Base-by-base conservation (phyloP, 2,113 vertebrate genomes). In the Buteo buteo region DNA sequence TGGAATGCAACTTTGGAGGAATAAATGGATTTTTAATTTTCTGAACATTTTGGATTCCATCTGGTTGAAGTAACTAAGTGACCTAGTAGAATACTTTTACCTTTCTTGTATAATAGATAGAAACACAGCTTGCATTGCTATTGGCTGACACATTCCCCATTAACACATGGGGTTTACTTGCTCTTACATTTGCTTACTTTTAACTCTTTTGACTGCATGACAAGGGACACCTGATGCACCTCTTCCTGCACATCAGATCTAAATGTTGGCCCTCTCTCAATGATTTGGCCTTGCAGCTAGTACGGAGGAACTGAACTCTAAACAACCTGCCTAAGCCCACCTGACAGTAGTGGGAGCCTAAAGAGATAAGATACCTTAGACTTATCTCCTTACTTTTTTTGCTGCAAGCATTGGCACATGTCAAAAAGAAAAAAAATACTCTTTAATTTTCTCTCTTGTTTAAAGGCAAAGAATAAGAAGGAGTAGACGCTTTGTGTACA, bases 21-120 rank as follows among this genome's bases (percentile, higher is more conserved):
- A 96, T 95, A 96, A 97, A 97, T 93, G 93, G 97, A 91, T 97
- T 96, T 93, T 97, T 97, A 96, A 95, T 96, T 97, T 96, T 97
- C 87, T 94, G 93, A 96, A 94, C 94, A 95, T 97, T 97, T 96
- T 97, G 84, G 78, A 97, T 97, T 97, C 97, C 96, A 97, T 97
- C 91, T 96, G 97, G 82, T 91, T 96, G 94, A 93, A 91, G 93
- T 96, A 96, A 96, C 74, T 65, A 78, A 96, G 82, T 96, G 95
- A 95, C 94, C 87, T 91, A 95, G 84, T 95, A 77, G 86, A 90
- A 90, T 91, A 74, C 78, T 95, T 96, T 83, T 93, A 90, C 93
- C 87, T 95, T 90, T 86, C 90, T 44, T 73, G 79, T 93, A 40
- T 77, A 70, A 50, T 38, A 34, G 74, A 26, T 31, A 42, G 86